Evolutionary conservation across 2,888 invertebrate species (phyloP).

Genomic region (Cerastis rubricosa): DNA sequence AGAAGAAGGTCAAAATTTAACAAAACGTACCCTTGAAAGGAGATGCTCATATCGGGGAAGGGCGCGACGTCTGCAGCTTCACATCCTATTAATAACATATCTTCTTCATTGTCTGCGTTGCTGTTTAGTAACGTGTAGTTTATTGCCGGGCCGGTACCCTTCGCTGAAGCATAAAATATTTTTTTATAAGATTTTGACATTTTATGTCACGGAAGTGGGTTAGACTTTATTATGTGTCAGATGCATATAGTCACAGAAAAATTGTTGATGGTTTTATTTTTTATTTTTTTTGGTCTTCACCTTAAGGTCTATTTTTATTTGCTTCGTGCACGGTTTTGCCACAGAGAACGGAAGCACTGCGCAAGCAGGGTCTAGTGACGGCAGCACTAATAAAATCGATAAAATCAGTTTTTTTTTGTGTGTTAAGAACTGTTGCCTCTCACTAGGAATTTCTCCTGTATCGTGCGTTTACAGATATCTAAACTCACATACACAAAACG

Average conservation of each 20-base stretch:
- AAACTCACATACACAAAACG: no score
- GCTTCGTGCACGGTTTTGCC: neutral
- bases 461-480: no score
- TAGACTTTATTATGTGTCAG: neutral
- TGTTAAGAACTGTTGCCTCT: no score
- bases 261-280: no score
- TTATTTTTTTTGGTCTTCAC: neutral
- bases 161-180: constrained; percentile 69
- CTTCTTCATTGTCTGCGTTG: constrained; percentile 71
- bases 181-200: neutral
- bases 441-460: no score
- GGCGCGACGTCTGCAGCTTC: constrained; percentile 80
- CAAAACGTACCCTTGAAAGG: constrained; percentile 74
- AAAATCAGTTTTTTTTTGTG: no score
- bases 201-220: neutral
- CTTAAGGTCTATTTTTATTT: neutral
- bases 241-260: constrained; percentile 1
- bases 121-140: constrained; percentile 74
- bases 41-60: constrained; percentile 76
- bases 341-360: neutral
- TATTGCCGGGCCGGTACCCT: constrained; percentile 79
- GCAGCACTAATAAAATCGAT: neutral
- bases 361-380: neutral
- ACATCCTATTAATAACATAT: constrained; percentile 77
- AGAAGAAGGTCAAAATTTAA: neutral